phyloP scores from a whole-genome alignment of 2,113 vertebrate genomes.

The Salvator merianae region DNA sequence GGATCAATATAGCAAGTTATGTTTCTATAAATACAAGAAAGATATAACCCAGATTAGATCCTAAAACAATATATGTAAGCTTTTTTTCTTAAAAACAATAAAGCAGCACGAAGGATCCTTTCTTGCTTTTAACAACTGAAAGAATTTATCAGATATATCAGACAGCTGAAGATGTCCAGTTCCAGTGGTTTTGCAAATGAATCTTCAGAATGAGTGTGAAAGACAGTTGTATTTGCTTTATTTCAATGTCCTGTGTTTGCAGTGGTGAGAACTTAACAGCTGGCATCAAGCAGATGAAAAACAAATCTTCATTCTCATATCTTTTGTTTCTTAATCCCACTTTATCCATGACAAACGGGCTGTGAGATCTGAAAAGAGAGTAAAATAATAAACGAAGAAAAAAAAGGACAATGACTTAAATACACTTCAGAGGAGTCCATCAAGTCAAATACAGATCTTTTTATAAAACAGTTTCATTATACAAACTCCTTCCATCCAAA shows the following conservation, averaged over 20 bases:
- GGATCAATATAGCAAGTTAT: background rate
- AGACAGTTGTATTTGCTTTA: background rate
- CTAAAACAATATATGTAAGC: background rate
- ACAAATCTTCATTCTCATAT: background rate
- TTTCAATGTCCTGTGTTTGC: background rate
- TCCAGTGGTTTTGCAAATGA: background rate
- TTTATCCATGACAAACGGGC: slow-evolving; percentile 87
- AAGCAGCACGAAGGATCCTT: too few species aligned
- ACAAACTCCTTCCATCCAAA: slow-evolving; percentile 47
- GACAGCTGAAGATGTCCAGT: background rate
- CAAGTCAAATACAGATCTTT: slow-evolving; percentile 50
- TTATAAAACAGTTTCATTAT: slow-evolving; percentile 41
- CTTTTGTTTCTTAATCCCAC: slow-evolving; percentile 76
- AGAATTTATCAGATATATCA: too few species aligned
- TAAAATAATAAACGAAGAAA: slow-evolving; percentile 49
- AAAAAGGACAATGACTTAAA: slow-evolving; percentile 64
- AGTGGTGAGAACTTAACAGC: slow-evolving; percentile 79
- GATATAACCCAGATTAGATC: background rate
- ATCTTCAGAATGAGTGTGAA: background rate
- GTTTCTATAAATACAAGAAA: background rate
- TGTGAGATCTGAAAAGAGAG: slow-evolving; percentile 77
- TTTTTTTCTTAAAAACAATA: background rate
- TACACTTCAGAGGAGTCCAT: slow-evolving; percentile 71
- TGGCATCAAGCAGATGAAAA: slow-evolving; percentile 37
- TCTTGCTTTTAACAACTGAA: background rate